Evolutionary conservation across 1,140 invertebrate species (phyloP), one percentile per base, ranked within the genome.

Genomic region (Mercenaria mercenaria): DNA sequence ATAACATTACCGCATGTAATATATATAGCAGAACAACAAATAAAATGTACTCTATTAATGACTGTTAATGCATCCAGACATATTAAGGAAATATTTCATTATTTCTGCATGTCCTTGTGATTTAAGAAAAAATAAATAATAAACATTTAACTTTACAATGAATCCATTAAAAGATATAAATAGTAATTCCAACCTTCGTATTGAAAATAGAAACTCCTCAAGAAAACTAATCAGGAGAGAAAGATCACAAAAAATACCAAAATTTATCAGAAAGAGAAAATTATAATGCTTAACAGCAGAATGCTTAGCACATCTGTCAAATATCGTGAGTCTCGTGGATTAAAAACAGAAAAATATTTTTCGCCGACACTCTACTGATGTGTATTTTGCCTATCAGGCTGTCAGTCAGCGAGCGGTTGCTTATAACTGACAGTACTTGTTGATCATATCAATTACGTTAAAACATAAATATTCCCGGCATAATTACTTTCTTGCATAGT

Each of bases 361-460:
- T 23, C 67, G 23, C 67, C 67, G 18, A 72, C 67, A 72, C 67
- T 72, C 67, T 39, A 41, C 34, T 39, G 67, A 72, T 37, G 67
- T 72, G 67, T 72, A 72, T 72, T 39, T 72, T 23, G 34, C 61
- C 67, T 72, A 72, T 72, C 67, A 39, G 67, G 67, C 32, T 72
- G 67, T 72, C 67, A 72, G 67, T 72, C 67, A 72, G 67, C 18
- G 34, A 20, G 20, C 2, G 3, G 3, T 37, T 72, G 67, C 67
- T 72, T 41, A 59, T 80, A 59, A 80, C 77, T 80, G 77, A 80
- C 77, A 80, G 43, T 52, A 10, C 18, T 59, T 80, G 77, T 56
- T 80, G 77, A 80, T 80, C 47, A 80, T 80, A 80, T 80, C 77
- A 80, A 80, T 80, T 80, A 80, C 77, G 8, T 56, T 80, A 80